Percentiles rank a stretch among this genome's conserved stretches.
Conservation (phyloP, 2,797 vertebrate genomes). For the Masticophis lateralis region DNA sequence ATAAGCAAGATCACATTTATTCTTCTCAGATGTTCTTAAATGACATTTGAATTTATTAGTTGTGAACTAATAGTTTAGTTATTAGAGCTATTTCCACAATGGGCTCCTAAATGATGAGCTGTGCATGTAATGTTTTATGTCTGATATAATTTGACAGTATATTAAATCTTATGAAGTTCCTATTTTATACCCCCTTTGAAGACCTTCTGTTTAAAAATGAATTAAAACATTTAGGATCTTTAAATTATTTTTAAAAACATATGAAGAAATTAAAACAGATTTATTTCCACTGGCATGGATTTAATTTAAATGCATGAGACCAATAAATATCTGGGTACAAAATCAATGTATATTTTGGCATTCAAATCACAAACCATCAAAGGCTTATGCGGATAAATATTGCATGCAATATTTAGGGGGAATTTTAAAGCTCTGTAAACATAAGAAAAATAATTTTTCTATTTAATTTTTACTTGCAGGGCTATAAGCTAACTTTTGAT, state of each 20-base stretch:
- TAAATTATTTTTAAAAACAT: not conserved
- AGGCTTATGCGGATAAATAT: constrained; percentile 32
- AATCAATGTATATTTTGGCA: constrained; percentile 22
- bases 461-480: constrained; percentile 2
- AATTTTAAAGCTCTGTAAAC: constrained; percentile 3
- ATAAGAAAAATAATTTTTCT: constrained; percentile 15
- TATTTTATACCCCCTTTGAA: not conserved
- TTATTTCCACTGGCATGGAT: constrained; percentile 40
- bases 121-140: not conserved
- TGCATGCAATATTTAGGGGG: constrained; percentile 54
- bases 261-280: constrained; percentile 57
- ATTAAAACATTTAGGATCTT: not conserved
- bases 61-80: not conserved
- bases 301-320: constrained; percentile 60
- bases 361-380: constrained; percentile 23
- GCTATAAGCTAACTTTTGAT: not conserved
- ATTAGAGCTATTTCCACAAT: not conserved
- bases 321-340: constrained; percentile 35
- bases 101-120: not conserved
- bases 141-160: not conserved
- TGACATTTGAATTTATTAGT: not conserved
- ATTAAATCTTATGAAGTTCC: not conserved
- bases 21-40: not conserved
- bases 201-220: not conserved
- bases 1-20: not conserved